A percentile compares a stretch with the other conserved stretches of the same genome.
These are phyloP conservation scores for Abscondita cerata DNA, from an alignment of 2,888 invertebrate species.

Conservation along the genomic window DNA sequence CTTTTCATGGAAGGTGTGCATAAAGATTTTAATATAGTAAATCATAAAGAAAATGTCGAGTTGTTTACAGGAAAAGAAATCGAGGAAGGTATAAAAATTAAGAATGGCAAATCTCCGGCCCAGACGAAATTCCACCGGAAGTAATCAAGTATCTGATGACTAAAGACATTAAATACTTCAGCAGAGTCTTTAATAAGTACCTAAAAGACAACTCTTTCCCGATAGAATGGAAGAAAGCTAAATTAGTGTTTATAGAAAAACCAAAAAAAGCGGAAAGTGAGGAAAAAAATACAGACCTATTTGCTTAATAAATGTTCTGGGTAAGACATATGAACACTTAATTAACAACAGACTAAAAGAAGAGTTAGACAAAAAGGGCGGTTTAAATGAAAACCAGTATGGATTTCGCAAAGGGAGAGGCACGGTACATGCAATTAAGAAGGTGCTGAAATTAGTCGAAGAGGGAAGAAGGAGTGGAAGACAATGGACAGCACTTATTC, in stretches of 20 bases:
- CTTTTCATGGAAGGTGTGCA: not conserved
- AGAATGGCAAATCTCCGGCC: constrained; percentile 15
- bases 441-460: not conserved
- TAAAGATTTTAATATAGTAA: too few relatives aligned
- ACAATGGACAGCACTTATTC: not conserved
- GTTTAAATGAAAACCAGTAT: not conserved
- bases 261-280: not conserved
- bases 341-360: not conserved
- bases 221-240: constrained; percentile 18
- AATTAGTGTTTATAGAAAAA: constrained; percentile 19
- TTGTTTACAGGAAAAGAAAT: not conserved
- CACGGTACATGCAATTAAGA: not conserved
- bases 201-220: not conserved
- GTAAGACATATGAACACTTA: constrained; percentile 10
- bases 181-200: not conserved
- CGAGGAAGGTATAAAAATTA: constrained; percentile 10
- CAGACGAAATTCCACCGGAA: constrained; percentile 15
- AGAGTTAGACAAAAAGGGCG: constrained; percentile 9
- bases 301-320: constrained; percentile 14
- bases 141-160: constrained; percentile 11
- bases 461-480: not conserved
- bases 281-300: constrained; percentile 11
- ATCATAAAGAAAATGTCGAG: not conserved
- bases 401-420: not conserved
- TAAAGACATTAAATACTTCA: not conserved